Evolutionary conservation across 2,797 vertebrate genomes (phyloP).

Genomic region (Neosilurus mollespiculum): DNA sequence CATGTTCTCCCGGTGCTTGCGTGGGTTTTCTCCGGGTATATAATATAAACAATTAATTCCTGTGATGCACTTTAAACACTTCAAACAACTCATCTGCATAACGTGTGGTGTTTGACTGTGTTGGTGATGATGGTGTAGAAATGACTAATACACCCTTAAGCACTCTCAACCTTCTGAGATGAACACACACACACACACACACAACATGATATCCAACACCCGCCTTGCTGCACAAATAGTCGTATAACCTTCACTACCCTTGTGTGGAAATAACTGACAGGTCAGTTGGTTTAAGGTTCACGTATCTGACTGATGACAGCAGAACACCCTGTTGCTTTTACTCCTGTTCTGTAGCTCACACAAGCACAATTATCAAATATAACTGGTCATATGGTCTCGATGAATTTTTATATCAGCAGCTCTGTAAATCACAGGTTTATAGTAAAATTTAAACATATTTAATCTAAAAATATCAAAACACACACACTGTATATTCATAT

Average conservation of each 20-base stretch:
- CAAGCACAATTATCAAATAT: not conserved
- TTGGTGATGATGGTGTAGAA: not conserved
- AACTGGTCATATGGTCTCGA: too few relatives aligned
- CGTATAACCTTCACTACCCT: constrained; percentile 15
- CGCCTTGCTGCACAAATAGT: constrained; percentile 25
- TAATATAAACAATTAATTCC: not conserved
- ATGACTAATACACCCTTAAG: not conserved
- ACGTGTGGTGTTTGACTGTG: not conserved
- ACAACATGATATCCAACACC: constrained; percentile 26
- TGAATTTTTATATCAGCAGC: not conserved
- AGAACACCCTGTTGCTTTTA: not conserved
- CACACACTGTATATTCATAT: too few relatives aligned
- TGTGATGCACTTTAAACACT: not conserved
- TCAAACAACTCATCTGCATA: constrained; percentile 1
- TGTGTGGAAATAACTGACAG: constrained; percentile 30
- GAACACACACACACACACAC: not conserved
- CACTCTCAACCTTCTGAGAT: not conserved
- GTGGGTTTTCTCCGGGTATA: too few relatives aligned
- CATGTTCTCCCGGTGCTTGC: too few relatives aligned
- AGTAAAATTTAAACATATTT: not conserved
- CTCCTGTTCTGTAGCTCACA: not conserved
- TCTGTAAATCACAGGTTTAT: not conserved
- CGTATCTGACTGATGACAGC: constrained; percentile 4
- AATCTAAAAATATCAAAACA: too few relatives aligned
- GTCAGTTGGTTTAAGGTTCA: constrained; percentile 26